Evolutionary conservation across 2,888 invertebrate species (phyloP).

Genomic region (Chaetogeoica ovagalla): DNA sequence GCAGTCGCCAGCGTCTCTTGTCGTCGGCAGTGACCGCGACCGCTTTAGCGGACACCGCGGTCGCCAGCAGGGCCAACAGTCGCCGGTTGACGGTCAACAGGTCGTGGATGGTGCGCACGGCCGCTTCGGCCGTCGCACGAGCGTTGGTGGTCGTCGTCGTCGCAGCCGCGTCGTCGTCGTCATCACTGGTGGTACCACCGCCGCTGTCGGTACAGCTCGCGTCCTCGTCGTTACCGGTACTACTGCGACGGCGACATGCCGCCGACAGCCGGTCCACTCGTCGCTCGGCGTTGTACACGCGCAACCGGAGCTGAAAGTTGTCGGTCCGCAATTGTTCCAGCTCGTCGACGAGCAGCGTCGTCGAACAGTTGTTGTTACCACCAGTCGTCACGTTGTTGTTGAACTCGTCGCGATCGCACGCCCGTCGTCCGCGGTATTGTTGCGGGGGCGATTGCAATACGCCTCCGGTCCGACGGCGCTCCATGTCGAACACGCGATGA

Average conservation of each 20-base stretch:
- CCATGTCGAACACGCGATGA: neutral
- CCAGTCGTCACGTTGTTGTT: neutral
- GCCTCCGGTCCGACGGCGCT: neutral
- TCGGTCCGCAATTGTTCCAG: constrained; percentile 38
- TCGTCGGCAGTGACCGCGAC: constrained; percentile 20
- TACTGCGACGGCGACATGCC: neutral
- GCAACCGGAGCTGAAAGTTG: constrained; percentile 40
- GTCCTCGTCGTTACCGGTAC: neutral
- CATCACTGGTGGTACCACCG: neutral
- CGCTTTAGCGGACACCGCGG: constrained; percentile 39
- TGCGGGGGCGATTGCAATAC: neutral
- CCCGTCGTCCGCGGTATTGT: neutral
- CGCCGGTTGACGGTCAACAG: constrained; percentile 43
- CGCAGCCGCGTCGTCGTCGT: neutral
- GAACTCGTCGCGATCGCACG: neutral
- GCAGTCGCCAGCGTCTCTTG: constrained; percentile 16
- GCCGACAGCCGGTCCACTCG: constrained; percentile 29
- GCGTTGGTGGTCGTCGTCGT: neutral
- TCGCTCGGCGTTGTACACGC: constrained; percentile 40
- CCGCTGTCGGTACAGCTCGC: neutral
- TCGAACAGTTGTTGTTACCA: neutral
- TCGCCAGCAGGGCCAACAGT: constrained; percentile 16
- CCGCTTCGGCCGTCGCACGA: constrained; percentile 10
- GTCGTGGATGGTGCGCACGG: constrained; percentile 41
- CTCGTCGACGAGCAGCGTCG: constrained; percentile 26